Percentiles rank a stretch among this genome's conserved stretches.
These are phyloP conservation scores for Poecilia gillii DNA, from an alignment of 2,797 vertebrate species.

Conservation along the genomic window DNA sequence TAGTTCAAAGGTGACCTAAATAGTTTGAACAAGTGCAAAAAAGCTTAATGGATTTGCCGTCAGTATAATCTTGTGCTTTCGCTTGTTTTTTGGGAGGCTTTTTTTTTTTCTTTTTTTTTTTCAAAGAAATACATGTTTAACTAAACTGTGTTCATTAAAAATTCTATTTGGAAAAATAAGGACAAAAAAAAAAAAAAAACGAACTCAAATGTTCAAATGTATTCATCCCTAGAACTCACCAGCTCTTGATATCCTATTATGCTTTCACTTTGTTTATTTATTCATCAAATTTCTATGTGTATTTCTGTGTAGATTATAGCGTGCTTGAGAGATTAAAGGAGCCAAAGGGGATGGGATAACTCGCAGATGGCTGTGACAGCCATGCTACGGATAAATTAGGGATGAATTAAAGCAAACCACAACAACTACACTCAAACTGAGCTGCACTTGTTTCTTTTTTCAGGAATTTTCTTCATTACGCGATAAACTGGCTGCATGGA, in stretches of 20 bases:
- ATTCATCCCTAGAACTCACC: background rate
- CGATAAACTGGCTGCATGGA: background rate
- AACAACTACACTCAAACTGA: background rate
- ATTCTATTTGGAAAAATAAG: background rate
- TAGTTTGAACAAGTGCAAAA: conserved; percentile 22
- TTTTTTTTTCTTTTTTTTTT: background rate
- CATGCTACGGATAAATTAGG: background rate
- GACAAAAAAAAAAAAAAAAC: background rate
- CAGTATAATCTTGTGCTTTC: conserved; percentile 4
- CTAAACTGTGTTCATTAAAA: conserved; percentile 5
- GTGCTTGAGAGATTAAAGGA: conserved; percentile 24
- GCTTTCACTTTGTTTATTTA: conserved; percentile 17
- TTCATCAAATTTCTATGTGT: conserved; percentile 20
- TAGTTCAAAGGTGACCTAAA: conserved; percentile 29
- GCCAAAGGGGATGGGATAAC: conserved; percentile 10
- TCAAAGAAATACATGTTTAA: conserved; percentile 1
- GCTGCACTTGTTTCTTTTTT: background rate
- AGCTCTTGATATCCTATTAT: conserved; percentile 32
- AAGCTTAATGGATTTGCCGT: background rate
- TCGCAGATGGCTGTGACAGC: background rate
- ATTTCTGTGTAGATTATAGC: conserved; percentile 29
- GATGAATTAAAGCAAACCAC: background rate
- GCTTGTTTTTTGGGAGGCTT: background rate
- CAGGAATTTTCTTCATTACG: background rate
- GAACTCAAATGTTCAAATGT: background rate